Base-by-base conservation (phyloP, 2,797 vertebrate genomes). In the Chromis chromis region DNA sequence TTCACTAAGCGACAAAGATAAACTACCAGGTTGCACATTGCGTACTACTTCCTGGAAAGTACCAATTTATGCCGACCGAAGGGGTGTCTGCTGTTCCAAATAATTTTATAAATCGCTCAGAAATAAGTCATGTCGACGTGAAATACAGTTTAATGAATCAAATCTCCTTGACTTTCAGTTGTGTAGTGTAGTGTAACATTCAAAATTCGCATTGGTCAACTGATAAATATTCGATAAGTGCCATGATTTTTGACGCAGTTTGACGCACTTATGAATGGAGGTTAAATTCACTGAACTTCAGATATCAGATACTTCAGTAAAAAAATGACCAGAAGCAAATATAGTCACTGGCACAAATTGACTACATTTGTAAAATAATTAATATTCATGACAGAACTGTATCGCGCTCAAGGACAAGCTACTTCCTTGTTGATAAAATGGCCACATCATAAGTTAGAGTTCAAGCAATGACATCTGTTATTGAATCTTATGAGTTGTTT, bases 21-120 rank as follows among this genome's bases (percentile, higher is more conserved):
- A 59, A 76, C 10, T 5, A 28, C 4, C 3, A 50, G 17, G 27
- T 42, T 52, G 22, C 60, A 68, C 63, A 53, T 70, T 53, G 25
- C 11, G 24, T 24, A 0, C 3, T 3, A 82, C 88, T 92, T 93
- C 89, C 92, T 88, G 91, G 92, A 86, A 85, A 0, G 65, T 88
- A 91, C 90, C 92, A 92, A 5, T 78, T 61, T 39, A 4, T 14
- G 31, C 54, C 33, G 28, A 27, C 5, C 2, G 14, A 58, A 8
- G 6, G 83, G 81, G 75, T 9, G 60, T 0, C 0, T 14, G 19
- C 27, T 21, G 5, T 31, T 27, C 40, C 25, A 21, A 49, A 56
- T 11, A 17, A 60, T 50, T 24, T 11, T 52, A 10, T 22, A 53
- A 54, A 65, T 55, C 3, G 36, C 31, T 10, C 17, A 2, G 0